Evolutionary conservation across 2,113 vertebrate genomes (phyloP), one percentile per base, ranked within the genome.

Genomic region (Macrotus californicus): DNA sequence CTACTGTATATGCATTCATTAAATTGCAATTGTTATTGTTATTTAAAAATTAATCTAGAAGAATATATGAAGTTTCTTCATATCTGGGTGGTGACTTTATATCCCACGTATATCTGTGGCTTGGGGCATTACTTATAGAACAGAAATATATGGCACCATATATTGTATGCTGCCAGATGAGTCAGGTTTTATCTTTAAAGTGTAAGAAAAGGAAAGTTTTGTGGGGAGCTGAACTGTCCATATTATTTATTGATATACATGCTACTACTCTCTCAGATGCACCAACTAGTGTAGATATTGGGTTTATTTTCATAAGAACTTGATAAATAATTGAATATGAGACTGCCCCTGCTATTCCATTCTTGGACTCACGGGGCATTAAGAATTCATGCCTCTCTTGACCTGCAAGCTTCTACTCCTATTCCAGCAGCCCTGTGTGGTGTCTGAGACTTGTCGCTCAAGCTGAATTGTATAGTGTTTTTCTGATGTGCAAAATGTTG

Each of bases 291-390:
- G 39, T 95, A 93, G 64, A 69, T 94, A 95, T 89, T 96, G 46
- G 82, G 79, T 96, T 96, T 97, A 95, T 96, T 96, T 95, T 96
- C 95, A 95, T 96, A 97, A 97, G 70, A 97, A 97, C 80, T 94
- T 87, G 88, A 94, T 97, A 95, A 97, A 97, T 96, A 96, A 97
- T 97, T 97, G 26, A 97, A 95, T 77, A 87, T 70, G n/a, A 56
- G 91, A 96, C 77, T 96, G n/a, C 34, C 75, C 86, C 52, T 67
- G 64, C 39, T 89, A 13, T 95, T 95, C 75, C 91, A 91, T 95
- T 80, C 83, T 95, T 97, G 86, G 73, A 83, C 89, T 94, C 94
- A 36, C 90, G 83, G 59, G 56, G 41, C 89, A 97, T 97, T 97
- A 96, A 96, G 93, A 97, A 97, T 97, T 95, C 94, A 97, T 96